Base-by-base conservation (phyloP, 1,140 invertebrate species). In the Trichonephila inaurata region DNA sequence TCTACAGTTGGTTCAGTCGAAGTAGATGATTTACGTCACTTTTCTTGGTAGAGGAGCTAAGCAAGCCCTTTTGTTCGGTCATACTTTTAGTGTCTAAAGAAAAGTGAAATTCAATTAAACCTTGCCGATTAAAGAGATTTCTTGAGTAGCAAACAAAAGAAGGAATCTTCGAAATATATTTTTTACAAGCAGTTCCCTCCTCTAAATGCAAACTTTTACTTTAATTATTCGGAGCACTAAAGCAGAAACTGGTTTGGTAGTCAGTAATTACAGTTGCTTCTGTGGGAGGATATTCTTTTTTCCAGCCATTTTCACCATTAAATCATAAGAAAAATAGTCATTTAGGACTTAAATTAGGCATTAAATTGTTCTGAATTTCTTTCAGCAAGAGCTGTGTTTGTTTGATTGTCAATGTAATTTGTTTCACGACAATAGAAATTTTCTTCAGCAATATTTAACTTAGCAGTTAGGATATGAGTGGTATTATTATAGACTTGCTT, bases 61-160 rank as follows among this genome's bases (percentile, higher is more conserved):
- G n/a, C 21, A 83, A 82, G 82, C 40, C 40, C 86, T 88, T 88
- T 66, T 64, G 61, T 88, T n/a, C 82, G 21, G 28, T 62, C 60
- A 87, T 87, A 28, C 60, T 33, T 58, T 66, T 33, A 87, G 33
- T 18, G 28, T 40, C 14, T 66, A 19, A 62, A 64, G 86, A 58
- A 60, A 72, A 72, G 40, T n/a, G 88, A 77, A 89, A 89, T 89
- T 89, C 88, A 89, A 89, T 89, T 89, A 89, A 89, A 89, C 88
- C 66, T 89, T 44, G 8, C 64, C 88, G 88, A 89, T 89, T 89
- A 89, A 89, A 77, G 88, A 89, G 88, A 89, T 89, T 89, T 62
- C 66, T 40, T 58, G 44, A 58, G 44, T 58, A 24, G 66, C 16
- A 89, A 89, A 89, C 88, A 89, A 89, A 89, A 40, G 14, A n/a